Percentiles rank a stretch among this genome's conserved stretches.
Conservation (phyloP, 2,113 vertebrate genomes). For the Theristicus caerulescens region DNA sequence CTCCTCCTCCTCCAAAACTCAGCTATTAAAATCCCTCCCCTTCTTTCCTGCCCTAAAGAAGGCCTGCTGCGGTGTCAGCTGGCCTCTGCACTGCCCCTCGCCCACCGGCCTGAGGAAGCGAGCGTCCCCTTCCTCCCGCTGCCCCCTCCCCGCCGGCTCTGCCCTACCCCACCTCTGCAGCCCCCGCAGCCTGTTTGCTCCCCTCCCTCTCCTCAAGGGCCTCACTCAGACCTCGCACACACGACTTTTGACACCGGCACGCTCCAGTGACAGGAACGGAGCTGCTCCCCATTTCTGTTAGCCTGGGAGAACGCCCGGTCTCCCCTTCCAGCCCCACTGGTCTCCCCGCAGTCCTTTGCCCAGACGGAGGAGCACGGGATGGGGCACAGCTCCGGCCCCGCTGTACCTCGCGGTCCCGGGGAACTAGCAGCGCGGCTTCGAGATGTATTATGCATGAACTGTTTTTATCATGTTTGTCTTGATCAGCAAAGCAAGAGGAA, state of each 20-base stretch:
- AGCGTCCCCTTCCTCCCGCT: background rate
- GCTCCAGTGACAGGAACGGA: background rate
- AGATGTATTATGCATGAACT: background rate
- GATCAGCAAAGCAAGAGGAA: slow-evolving; percentile 46
- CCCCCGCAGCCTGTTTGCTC: background rate
- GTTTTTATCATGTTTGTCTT: background rate
- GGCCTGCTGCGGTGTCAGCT: background rate
- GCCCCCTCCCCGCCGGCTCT: background rate
- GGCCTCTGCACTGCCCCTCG: background rate
- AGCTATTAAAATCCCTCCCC: background rate
- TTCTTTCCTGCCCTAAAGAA: background rate
- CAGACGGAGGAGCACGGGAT: accelerated
- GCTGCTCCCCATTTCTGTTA: background rate
- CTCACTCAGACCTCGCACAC: background rate
- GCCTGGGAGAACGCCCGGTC: background rate
- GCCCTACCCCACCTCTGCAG: background rate
- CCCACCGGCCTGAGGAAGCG: background rate
- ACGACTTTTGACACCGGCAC: accelerated
- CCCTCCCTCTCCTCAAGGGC: background rate
- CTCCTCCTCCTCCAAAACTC: background rate
- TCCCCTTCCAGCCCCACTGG: background rate
- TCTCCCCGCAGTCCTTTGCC: background rate
- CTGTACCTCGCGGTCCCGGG: background rate
- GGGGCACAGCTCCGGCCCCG: background rate
- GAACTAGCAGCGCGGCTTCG: background rate